Evolutionary conservation across 1,140 invertebrate genomes (phyloP).

Genomic region (Hypsibius dujardini): DNA sequence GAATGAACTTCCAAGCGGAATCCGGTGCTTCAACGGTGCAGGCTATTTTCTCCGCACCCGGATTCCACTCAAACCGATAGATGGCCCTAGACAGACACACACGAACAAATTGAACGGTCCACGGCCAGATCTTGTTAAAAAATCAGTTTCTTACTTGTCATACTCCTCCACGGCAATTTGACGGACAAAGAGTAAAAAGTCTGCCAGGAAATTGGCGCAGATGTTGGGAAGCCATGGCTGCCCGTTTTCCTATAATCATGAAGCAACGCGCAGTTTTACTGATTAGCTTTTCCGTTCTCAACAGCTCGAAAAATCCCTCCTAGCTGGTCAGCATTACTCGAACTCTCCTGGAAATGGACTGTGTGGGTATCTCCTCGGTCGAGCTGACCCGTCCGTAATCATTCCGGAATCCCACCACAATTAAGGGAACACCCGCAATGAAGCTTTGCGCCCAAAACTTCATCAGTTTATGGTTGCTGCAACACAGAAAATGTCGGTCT

Average conservation of each 20-base stretch:
- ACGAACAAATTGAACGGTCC: too few species aligned
- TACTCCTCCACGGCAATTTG: neutral
- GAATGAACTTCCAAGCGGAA: constrained; percentile 1
- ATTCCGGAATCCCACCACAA: neutral
- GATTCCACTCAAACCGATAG: constrained; percentile 14
- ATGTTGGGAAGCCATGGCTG: neutral
- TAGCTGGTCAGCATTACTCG: neutral
- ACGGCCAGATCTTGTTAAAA: too few species aligned
- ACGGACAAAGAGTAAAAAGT: neutral
- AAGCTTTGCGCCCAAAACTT: constrained; percentile 5
- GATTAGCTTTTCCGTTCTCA: too few species aligned
- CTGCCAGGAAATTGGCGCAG: neutral
- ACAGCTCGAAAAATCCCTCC: neutral
- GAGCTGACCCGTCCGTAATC: neutral
- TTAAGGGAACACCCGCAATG: neutral
- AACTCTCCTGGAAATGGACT: neutral
- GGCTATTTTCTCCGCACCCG: constrained; percentile 17
- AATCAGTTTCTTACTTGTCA: too few species aligned
- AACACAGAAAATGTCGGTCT: too few species aligned
- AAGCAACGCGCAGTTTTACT: too few species aligned
- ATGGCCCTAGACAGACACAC: too few species aligned
- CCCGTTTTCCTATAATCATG: neutral
- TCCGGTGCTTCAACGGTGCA: neutral
- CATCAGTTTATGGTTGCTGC: neutral
- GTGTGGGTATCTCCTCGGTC: neutral